Conservation (phyloP, 1,140 invertebrate genomes). For the Gyrodactylus salaris region DNA sequence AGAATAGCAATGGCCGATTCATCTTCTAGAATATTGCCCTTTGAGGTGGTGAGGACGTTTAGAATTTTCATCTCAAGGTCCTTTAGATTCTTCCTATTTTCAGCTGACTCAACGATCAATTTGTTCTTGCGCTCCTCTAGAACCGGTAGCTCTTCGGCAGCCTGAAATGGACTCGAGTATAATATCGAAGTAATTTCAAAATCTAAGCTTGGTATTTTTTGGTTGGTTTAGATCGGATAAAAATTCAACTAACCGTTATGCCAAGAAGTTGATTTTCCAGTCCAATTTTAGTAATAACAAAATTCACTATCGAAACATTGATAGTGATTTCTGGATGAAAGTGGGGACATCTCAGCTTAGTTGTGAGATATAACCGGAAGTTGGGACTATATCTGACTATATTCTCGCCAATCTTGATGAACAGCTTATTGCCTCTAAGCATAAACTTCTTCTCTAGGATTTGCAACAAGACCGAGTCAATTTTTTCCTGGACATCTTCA, state of each 20-base stretch:
- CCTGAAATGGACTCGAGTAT: no score
- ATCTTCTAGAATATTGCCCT: constrained; percentile 32
- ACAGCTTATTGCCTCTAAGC: constrained; percentile 20
- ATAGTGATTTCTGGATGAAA: constrained; percentile 21
- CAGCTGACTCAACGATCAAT: constrained; percentile 18
- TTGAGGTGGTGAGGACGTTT: constrained; percentile 35
- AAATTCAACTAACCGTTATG: constrained; percentile 14
- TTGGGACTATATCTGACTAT: constrained; percentile 19
- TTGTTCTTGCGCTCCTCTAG: constrained; percentile 22
- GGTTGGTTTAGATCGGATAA: no score
- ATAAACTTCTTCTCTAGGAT: constrained; percentile 20
- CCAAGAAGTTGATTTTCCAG: constrained; percentile 21
- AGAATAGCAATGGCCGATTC: constrained; percentile 19
- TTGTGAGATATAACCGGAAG: constrained; percentile 21
- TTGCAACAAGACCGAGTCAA: constrained; percentile 19
- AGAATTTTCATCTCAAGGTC: constrained; percentile 78
- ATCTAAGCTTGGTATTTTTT: no score
- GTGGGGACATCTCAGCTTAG: constrained; percentile 19
- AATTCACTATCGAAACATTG: constrained; percentile 21
- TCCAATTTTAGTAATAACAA: constrained; percentile 21
- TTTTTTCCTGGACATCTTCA: constrained; percentile 21
- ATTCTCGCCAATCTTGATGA: constrained; percentile 19
- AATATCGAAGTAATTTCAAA: no score
- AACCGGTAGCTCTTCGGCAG: constrained; percentile 20
- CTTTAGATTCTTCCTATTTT: constrained; percentile 31